Evolutionary conservation across 2,113 vertebrate genomes (phyloP).

Genomic region (Semicossyphus pulcher): DNA sequence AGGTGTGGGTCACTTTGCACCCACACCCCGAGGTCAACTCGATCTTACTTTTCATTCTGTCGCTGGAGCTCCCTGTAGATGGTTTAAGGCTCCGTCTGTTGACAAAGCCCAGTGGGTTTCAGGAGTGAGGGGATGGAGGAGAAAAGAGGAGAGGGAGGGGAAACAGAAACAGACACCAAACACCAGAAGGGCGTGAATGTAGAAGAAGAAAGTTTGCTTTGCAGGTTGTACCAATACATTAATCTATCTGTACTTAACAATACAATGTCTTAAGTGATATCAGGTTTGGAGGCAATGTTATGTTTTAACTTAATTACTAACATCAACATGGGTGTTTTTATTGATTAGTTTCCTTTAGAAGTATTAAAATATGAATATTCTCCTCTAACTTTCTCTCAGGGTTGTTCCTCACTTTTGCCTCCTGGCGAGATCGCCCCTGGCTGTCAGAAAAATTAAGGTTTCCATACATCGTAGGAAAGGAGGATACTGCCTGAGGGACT

Average conservation of each 20-base stretch:
- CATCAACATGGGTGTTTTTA: neutral
- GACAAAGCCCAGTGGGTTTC: neutral
- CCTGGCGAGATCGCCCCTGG: neutral
- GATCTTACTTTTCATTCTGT: neutral
- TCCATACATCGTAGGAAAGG: neutral
- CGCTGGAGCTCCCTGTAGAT: conserved; percentile 3
- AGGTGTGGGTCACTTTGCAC: neutral
- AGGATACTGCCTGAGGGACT: neutral
- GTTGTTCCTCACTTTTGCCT: neutral
- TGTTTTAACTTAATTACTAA: too few relatives aligned
- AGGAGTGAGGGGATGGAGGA: neutral
- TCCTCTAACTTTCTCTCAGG: neutral
- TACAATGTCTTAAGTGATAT: too few relatives aligned
- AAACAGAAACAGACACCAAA: neutral
- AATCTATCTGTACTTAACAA: too few relatives aligned
- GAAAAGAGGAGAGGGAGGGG: neutral
- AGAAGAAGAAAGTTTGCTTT: too few relatives aligned
- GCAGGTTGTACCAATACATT: too few relatives aligned
- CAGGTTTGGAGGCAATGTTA: too few relatives aligned
- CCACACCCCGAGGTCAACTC: conserved; percentile 8
- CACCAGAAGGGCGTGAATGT: too few relatives aligned
- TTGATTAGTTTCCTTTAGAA: neutral
- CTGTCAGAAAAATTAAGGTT: conserved; percentile 1
- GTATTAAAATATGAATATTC: neutral
- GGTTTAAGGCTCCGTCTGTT: conserved; percentile 9